Evolutionary conservation across 2,888 invertebrate genomes (phyloP).

Genomic region (Ferdinandea cuprea): DNA sequence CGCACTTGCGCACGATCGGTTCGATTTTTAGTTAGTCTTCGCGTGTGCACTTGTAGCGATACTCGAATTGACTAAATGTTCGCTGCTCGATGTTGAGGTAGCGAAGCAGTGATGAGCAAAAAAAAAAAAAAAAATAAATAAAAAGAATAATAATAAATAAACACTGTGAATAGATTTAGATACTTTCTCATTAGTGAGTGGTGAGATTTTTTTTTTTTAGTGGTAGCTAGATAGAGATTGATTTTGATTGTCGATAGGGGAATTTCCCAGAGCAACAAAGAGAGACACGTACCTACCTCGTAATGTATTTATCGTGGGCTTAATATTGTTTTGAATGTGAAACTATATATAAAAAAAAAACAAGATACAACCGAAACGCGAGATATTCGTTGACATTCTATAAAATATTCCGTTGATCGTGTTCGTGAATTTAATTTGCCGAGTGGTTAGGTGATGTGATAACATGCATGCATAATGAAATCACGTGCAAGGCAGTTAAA

Average conservation of each 20-base stretch:
- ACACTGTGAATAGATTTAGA: slow-evolving; percentile 56
- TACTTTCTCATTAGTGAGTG: slow-evolving; percentile 70
- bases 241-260: slow-evolving; percentile 34
- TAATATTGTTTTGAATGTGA: slow-evolving; percentile 45
- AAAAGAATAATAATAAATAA: slow-evolving; percentile 39
- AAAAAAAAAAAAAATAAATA: slow-evolving; percentile 37
- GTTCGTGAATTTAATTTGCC: slow-evolving; percentile 55
- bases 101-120: slow-evolving; percentile 46
- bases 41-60: slow-evolving; percentile 69
- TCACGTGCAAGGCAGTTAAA: slow-evolving; percentile 57
- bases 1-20: slow-evolving; percentile 52
- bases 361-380: neutral
- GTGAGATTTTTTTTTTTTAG: slow-evolving; percentile 39
- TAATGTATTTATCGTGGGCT: slow-evolving; percentile 19
- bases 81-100: slow-evolving; percentile 41
- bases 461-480: slow-evolving; percentile 61
- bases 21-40: slow-evolving; percentile 12
- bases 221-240: slow-evolving; percentile 32
- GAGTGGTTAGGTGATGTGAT: slow-evolving; percentile 51
- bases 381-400: slow-evolving; percentile 48
- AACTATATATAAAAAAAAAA: slow-evolving; percentile 9
- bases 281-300: neutral
- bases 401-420: slow-evolving; percentile 53
- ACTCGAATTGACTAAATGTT: slow-evolving; percentile 72
- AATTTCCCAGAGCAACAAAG: slow-evolving; percentile 37